Conservation (phyloP, 2,113 vertebrate species). For the Fukomys damarensis region DNA sequence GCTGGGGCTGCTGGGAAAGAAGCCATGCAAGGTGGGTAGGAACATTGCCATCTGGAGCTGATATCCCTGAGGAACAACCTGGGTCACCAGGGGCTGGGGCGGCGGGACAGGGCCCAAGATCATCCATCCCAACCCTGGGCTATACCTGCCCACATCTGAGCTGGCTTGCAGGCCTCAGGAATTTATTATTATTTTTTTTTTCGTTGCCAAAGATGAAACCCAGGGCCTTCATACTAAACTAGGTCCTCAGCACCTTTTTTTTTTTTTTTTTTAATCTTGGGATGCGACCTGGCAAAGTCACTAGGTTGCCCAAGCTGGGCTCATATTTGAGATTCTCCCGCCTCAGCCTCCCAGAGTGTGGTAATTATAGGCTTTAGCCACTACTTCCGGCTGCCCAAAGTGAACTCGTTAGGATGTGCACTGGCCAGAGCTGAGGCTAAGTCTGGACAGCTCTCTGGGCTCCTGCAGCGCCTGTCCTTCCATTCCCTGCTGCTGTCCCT, state of each 20-base stretch:
- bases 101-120: no score
- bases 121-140: no score
- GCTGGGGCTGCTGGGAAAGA: background rate
- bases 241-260: background rate
- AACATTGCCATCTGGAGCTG: no score
- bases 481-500: rapidly evolving
- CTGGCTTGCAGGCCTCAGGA: no score
- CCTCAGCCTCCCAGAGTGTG: background rate
- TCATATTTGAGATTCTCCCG: background rate
- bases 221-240: no score
- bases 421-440: rapidly evolving
- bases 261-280: background rate
- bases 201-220: no score
- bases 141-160: no score
- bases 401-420: background rate
- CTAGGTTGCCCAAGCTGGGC: background rate
- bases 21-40: no score
- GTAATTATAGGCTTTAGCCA: no score
- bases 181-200: no score
- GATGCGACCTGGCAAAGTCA: background rate
- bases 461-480: background rate
- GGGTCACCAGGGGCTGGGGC: no score
- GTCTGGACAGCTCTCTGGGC: background rate
- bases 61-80: no score
- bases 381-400: background rate